Conservation (phyloP, 2,797 vertebrate species). For the Poeciliopsis gracilis region DNA sequence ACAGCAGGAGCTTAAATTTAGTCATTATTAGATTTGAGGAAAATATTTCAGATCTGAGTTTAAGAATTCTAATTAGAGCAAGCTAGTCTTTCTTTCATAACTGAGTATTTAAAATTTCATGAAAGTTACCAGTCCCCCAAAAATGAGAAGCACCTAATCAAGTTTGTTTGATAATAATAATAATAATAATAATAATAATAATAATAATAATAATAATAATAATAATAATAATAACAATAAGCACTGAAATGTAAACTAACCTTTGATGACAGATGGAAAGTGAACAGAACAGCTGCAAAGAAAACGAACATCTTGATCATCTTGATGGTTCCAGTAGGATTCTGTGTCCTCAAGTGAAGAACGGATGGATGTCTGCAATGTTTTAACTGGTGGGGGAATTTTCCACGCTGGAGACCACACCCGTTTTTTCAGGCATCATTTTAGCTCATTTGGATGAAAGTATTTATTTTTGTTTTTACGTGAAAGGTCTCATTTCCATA, state of each 20-base stretch:
- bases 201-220: neutral
- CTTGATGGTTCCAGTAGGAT: neutral
- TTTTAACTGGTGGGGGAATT: neutral
- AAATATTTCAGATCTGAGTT: neutral
- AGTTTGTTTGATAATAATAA: neutral
- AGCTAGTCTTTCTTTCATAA: neutral
- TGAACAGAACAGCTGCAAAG: neutral
- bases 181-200: neutral
- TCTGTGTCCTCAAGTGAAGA: neutral
- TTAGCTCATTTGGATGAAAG: neutral
- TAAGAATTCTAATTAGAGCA: neutral
- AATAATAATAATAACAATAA: neutral
- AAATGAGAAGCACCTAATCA: neutral
- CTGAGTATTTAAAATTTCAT: too few species aligned
- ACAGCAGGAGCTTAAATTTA: neutral
- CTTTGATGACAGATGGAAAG: neutral
- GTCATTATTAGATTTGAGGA: neutral
- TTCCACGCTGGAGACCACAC: neutral
- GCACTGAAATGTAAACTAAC: neutral
- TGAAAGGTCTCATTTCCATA: neutral
- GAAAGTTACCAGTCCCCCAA: too few species aligned
- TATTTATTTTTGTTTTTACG: too few species aligned
- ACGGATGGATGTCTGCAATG: rapidly evolving
- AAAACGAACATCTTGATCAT: neutral
- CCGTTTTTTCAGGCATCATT: neutral